Evolutionary conservation across 1,140 invertebrate genomes (phyloP).

Genomic region (Megathymus violae): DNA sequence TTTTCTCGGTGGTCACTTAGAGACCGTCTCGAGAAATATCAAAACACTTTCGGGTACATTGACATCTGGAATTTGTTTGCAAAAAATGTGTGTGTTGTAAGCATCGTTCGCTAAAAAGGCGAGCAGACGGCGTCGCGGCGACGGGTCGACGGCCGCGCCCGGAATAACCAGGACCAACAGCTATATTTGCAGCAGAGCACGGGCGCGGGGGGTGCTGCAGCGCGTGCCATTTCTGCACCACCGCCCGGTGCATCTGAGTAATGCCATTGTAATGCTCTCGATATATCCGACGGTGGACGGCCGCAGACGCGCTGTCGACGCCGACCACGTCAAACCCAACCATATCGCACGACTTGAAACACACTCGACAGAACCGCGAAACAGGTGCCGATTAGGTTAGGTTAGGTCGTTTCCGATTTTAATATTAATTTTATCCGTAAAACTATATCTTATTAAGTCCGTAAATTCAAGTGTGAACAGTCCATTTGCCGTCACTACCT

Average conservation of each 20-base stretch:
- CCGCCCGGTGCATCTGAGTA: constrained; percentile 81
- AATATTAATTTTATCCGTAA: no score
- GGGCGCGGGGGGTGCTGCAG: constrained; percentile 61
- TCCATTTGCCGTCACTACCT: no score
- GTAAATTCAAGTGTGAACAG: no score
- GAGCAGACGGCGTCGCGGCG: constrained; percentile 81
- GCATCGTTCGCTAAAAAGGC: constrained; percentile 79
- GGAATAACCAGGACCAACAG: constrained; percentile 79
- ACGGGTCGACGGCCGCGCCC: constrained; percentile 80
- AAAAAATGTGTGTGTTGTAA: constrained; percentile 77
- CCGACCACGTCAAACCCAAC: constrained; percentile 36
- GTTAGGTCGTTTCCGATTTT: no score
- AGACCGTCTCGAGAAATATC: constrained; percentile 54
- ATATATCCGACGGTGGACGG: constrained; percentile 68
- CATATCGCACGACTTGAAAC: constrained; percentile 3
- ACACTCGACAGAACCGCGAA: not conserved
- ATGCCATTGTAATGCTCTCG: constrained; percentile 81
- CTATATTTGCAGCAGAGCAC: constrained; percentile 76
- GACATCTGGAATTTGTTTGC: constrained; percentile 73
- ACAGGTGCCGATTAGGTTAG: no score
- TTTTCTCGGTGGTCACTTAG: constrained; percentile 44
- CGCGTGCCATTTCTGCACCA: constrained; percentile 80
- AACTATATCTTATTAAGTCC: no score
- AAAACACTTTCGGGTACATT: constrained; percentile 64
- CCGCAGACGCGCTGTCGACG: constrained; percentile 71